Base-by-base conservation (phyloP, 1,140 invertebrate species). In the Parasteatoda tepidariorum region DNA sequence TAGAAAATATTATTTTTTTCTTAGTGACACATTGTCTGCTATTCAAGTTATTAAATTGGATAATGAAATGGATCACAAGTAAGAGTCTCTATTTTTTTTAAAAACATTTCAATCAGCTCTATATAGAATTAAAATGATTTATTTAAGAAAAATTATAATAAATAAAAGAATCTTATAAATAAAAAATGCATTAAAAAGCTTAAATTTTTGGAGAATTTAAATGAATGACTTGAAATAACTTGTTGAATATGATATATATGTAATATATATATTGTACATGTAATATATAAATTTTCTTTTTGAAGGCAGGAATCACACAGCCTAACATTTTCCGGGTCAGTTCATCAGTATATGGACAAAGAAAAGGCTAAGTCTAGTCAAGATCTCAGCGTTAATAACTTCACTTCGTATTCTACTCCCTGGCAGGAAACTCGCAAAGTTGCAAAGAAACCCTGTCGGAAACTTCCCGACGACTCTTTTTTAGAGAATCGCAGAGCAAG, bases 1-100 rank as follows among this genome's bases (percentile, higher is more conserved):
- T 3, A 15, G n/a, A n/a, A n/a, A n/a, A n/a, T n/a, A n/a, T 59
- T n/a, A 59, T 59, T 22, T 59, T n/a, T 59, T 22, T 26, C 24
- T 2, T 5, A 79, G 76, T 57, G 76, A 79, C 38, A 48, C 64
- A 22, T 68, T 79, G 22, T 68, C 62, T 68, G 76, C 76, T 15
- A 79, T 79, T 26, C 76, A 79, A 34, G 76, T 79, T 34, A 79
- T 79, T 28, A 67, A 79, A 57, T 33, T 79, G 54, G 66, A 68
- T 38, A 68, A 68, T 24, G 76, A 79, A 57, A 31, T 26, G n/a
- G 62, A 66, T 26, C 22, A 73, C 22, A 70, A 24, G 67, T 70
- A 70, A 18, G 9, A n/a, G n/a, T n/a, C n/a, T n/a, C n/a, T n/a
- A n/a, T n/a, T n/a, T n/a, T n/a, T n/a, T n/a, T n/a, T n/a, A n/a